Evolutionary conservation across 2,113 vertebrate genomes (phyloP), one percentile per base, ranked within the genome.

Genomic region (Gymnogyps californianus): DNA sequence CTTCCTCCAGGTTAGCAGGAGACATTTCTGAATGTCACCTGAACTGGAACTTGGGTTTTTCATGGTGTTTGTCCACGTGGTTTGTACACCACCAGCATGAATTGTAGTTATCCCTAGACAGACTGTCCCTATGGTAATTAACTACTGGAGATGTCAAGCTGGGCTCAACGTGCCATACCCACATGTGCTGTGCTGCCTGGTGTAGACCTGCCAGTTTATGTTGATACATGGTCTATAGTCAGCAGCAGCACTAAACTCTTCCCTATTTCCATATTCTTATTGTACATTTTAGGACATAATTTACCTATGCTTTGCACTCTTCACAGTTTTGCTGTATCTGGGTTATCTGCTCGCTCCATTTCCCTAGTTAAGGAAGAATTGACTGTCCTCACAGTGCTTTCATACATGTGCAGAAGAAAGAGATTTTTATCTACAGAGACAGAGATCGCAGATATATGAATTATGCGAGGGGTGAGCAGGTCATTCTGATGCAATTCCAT

Each of bases 401-500:
- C 76, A 74, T 59, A 52, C 36, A 32, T n/a, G 36, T 59, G 20
- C 34, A 79, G 52, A 96, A 91, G 72, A 85, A 89, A 67, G 51
- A 76, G 47, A 70, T 78, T 87, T 91, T 89, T 78, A 79, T 92
- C 32, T 91, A 31, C 47, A 70, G 70, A 82, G 75, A 32, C 34
- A 74, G 72, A 89, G 58, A 83, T 89, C 4, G 3, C 81, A 91
- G 75, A 74, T 87, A 76, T 4, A 59, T 89, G 51, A 91, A 62
- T 93, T 83, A 36, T 80, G 66, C 1, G 20, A 76, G 75, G 38
- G 81, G 70, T 93, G 89, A 96, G 67, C 87, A 90, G 84, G 89
- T 96, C 93, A 77, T 91, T 82, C 87, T 91, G 91, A 85, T 88
- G 91, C 55, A 96, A 26, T 90, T 88, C 66, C 51, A 62, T 80